Evolutionary conservation across 2,888 invertebrate genomes (phyloP).

Genomic region (Rosalia funebris): DNA sequence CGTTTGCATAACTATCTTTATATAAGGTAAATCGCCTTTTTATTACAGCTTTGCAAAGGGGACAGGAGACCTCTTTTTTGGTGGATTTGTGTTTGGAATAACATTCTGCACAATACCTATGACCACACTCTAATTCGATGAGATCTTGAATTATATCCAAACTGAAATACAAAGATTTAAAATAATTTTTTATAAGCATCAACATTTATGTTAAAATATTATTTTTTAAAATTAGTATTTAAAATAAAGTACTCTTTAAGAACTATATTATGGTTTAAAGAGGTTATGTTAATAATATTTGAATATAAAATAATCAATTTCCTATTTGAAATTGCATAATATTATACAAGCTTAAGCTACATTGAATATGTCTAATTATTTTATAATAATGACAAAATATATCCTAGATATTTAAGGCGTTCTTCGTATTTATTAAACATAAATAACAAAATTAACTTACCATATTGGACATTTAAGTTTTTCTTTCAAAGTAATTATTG

Average conservation of each 20-base stretch:
- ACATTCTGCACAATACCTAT: constrained; percentile 33
- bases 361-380: too few relatives aligned
- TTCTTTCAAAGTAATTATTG: constrained; percentile 9
- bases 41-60: constrained; percentile 30
- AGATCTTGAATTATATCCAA: constrained; percentile 33
- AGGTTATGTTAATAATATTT: too few relatives aligned
- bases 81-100: constrained; percentile 25
- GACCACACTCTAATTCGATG: constrained; percentile 34
- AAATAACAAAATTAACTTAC: constrained; percentile 10
- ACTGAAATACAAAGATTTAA: constrained; percentile 27
- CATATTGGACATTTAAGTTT: constrained; percentile 18
- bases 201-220: background rate
- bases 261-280: too few relatives aligned
- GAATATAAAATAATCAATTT: too few relatives aligned
- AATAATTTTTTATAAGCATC: background rate
- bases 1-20: constrained; percentile 28
- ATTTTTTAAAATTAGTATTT: background rate
- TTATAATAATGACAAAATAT: too few relatives aligned
- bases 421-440: too few relatives aligned
- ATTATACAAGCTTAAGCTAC: too few relatives aligned
- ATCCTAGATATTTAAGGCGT: too few relatives aligned
- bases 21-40: constrained; percentile 29
- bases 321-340: too few relatives aligned
- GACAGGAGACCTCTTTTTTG: constrained; percentile 26
- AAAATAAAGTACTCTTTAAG: too few relatives aligned